Conservation (phyloP, 2,113 vertebrate species). For the Baryphthengus martii region DNA sequence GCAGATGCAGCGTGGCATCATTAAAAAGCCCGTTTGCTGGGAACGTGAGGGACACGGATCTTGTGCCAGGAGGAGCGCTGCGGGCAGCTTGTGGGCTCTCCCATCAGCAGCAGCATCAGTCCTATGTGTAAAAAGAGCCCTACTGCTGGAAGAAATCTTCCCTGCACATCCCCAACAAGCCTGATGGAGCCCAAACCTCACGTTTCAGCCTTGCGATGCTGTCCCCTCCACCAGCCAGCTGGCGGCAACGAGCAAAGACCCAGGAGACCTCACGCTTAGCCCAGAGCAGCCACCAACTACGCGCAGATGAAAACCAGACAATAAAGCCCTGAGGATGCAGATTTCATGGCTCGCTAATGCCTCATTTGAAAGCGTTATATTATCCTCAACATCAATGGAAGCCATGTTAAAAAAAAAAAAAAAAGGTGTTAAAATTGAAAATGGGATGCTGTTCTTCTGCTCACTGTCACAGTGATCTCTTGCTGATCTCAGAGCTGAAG, state of each 20-base stretch:
- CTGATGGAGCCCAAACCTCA: neutral
- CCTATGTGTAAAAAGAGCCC: neutral
- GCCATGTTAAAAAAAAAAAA: neutral
- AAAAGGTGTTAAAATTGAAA: neutral
- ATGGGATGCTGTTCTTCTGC: neutral
- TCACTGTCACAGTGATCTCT: neutral
- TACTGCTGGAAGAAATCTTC: neutral
- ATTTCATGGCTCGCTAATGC: neutral
- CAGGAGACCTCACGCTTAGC: fast-evolving
- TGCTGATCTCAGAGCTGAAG: neutral
- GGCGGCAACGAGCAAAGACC: neutral
- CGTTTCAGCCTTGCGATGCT: neutral
- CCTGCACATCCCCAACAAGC: neutral
- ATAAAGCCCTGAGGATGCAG: neutral
- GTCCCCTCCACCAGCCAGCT: neutral
- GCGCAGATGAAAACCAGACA: neutral
- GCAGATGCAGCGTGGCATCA: neutral
- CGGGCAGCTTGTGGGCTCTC: neutral
- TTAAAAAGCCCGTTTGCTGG: neutral
- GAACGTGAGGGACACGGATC: neutral
- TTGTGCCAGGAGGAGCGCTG: fast-evolving
- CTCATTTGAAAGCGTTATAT: neutral
- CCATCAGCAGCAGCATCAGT: neutral
- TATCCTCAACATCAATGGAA: neutral
- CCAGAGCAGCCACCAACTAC: neutral